Evolutionary conservation across 2,113 vertebrate genomes (phyloP).

Genomic region (Pomatostomus ruficeps): DNA sequence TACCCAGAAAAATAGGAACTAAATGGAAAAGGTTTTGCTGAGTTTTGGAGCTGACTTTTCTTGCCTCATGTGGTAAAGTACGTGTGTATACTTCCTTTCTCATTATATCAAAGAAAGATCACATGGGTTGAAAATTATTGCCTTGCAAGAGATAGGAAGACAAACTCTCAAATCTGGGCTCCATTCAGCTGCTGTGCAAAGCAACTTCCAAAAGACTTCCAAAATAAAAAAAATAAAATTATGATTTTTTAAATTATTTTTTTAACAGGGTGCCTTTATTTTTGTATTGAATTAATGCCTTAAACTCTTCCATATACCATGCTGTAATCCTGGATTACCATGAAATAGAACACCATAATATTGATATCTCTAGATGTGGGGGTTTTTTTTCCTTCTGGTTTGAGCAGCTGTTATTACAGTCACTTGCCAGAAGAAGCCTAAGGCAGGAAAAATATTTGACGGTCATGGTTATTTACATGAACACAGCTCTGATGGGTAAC

Average conservation of each 20-base stretch:
- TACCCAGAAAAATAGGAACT: neutral
- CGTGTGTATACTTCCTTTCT: neutral
- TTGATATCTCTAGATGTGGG: neutral
- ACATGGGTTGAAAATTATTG: neutral
- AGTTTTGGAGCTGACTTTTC: neutral
- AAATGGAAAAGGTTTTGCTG: neutral
- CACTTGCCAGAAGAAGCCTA: neutral
- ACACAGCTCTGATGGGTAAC: neutral
- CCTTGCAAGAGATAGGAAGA: neutral
- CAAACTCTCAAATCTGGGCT: neutral
- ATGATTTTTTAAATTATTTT: neutral
- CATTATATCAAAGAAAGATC: neutral
- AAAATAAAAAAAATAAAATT: neutral
- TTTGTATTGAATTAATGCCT: neutral
- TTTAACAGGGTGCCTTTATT: neutral
- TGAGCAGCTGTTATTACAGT: neutral
- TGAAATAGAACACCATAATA: neutral
- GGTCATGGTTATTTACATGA: neutral
- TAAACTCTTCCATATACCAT: neutral
- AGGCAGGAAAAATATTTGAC: neutral
- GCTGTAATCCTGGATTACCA: neutral
- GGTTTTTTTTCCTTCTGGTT: neutral
- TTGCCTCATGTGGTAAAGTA: neutral
- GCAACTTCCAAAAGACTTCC: neutral
- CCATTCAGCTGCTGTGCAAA: neutral